phyloP scores from a whole-genome alignment of 2,113 vertebrate species.

The Mirza zaza region DNA sequence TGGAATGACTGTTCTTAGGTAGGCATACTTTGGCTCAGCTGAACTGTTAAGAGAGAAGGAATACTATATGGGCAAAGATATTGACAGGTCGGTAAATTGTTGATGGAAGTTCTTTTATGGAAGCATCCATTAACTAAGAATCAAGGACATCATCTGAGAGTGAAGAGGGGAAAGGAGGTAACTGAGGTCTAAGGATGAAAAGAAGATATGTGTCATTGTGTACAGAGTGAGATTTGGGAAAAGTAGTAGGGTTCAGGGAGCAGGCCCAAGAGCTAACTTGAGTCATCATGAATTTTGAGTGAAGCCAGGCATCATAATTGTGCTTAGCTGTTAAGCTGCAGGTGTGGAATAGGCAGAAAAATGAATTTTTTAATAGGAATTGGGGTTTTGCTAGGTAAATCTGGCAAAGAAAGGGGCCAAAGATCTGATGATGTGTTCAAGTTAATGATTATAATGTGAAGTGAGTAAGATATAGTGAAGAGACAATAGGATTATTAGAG shows the following conservation, averaged over 20 bases:
- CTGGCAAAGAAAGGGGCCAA: not conserved
- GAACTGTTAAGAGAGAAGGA: not conserved
- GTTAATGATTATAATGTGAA: not conserved
- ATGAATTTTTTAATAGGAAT: not conserved
- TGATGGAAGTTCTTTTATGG: not conserved
- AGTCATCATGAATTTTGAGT: not conserved
- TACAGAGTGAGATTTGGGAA: not conserved
- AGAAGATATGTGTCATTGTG: not conserved
- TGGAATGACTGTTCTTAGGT: not conserved
- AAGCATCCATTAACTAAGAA: not conserved
- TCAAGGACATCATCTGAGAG: not conserved
- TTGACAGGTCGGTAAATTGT: not conserved
- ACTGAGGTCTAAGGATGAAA: not conserved
- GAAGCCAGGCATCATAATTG: not conserved
- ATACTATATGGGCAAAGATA: not conserved
- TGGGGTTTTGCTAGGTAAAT: not conserved
- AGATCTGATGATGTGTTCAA: not conserved
- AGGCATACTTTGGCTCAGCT: not conserved
- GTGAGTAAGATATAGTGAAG: not conserved
- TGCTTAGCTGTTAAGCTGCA: not conserved
- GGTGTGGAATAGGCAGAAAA: not conserved
- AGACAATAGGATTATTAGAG: not conserved
- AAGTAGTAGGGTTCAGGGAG: not conserved
- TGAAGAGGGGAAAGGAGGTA: not conserved
- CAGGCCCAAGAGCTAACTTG: not conserved